Base-by-base conservation (phyloP, 2,888 invertebrate genomes). In the Troilus luridus region DNA sequence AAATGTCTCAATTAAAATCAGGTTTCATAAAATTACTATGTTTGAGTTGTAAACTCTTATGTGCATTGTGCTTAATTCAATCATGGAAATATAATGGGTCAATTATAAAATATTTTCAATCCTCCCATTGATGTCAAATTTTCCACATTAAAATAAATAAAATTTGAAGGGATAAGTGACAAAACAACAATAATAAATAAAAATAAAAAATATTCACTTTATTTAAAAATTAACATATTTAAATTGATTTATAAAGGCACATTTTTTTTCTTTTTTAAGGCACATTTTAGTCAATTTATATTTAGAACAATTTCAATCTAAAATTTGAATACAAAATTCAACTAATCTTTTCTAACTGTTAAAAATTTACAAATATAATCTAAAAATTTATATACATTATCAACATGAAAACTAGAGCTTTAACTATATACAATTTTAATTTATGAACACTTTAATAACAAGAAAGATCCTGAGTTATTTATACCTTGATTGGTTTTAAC, bases 221-320 rank as follows among this genome's bases (percentile, higher is more conserved):
- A 62, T 88, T 88, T 62, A 88, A 88, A 88, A 62, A 88, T 62
- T 88, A 88, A 88, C 88, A 88, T 62, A 62, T 88, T 88, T 88
- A 60, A 62, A 88, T 62, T 88, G 62, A 88, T 88, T 88, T 88
- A 88, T 54, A 88, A 88, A 88, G 88, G 88, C 88, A 88, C 88
- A 88, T 41, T 64, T 41, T 88, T 77, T 88, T 88, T 88, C 24
- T 62, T 62, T 62, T 88, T 88, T 88, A 88, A 88, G 88, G 88
- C 88, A 88, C 88, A 88, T 88, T 88, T 62, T 58, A 64, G 41
- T 77, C 27, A 77, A 77, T 41, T 77, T 77, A 77, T 85, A 58
- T 56, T 77, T 56, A 85, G 56, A 85, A 85, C 56, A 54, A 81
- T 81, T 81, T 21, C 81, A 81, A 56, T 58, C 85, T 56, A 85